These are phyloP conservation scores for Teleiodes luculella DNA, from an alignment of 2,888 invertebrate genomes.

Conservation along the genomic window DNA sequence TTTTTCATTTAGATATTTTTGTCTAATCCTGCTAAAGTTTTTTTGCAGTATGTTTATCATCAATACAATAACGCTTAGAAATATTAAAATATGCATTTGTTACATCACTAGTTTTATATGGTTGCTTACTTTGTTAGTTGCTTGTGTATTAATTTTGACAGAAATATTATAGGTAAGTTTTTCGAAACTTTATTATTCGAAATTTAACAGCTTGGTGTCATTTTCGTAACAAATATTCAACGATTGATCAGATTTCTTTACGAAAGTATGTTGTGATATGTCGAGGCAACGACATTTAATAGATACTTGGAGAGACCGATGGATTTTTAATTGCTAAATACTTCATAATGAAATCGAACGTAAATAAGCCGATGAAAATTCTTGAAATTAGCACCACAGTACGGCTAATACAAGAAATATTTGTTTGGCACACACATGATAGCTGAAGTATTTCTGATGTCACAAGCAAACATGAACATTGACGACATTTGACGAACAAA, in stretches of 20 bases:
- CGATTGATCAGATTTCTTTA: not conserved
- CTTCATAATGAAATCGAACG: not conserved
- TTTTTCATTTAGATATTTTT: too few relatives aligned
- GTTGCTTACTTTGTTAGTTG: too few relatives aligned
- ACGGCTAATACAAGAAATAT: not conserved
- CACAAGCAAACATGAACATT: slow-evolving; percentile 18
- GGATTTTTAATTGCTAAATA: not conserved
- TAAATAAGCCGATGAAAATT: not conserved
- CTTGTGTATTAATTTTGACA: too few relatives aligned
- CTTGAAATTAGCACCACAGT: not conserved
- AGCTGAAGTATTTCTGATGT: not conserved
- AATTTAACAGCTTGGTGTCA: not conserved
- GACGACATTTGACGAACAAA: too few relatives aligned
- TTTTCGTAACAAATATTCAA: not conserved
- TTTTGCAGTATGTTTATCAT: too few relatives aligned
- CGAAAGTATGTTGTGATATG: not conserved
- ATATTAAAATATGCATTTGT: too few relatives aligned
- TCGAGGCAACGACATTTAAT: not conserved
- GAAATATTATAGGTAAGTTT: too few relatives aligned
- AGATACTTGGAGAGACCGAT: not conserved
- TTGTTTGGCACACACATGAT: not conserved
- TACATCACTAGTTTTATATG: too few relatives aligned
- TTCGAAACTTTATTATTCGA: too few relatives aligned
- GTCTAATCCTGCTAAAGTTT: too few relatives aligned
- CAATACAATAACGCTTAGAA: too few relatives aligned